Percentiles rank a stretch among this genome's conserved stretches.
Conservation (phyloP, 1,140 invertebrate genomes). For the Trypoxylus dichotomus region DNA sequence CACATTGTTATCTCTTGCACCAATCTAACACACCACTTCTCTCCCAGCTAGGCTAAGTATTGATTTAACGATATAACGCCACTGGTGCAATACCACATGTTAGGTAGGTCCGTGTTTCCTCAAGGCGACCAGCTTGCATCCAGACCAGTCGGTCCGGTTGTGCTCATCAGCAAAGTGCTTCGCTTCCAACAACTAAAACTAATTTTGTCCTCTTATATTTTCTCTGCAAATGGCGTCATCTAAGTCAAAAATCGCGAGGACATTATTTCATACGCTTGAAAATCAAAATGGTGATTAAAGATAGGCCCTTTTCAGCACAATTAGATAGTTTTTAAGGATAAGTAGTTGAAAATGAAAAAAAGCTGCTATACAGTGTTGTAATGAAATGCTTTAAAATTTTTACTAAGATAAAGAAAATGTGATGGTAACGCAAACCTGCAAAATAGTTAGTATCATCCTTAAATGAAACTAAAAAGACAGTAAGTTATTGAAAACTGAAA, state of each 20-base stretch:
- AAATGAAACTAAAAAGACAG: no score
- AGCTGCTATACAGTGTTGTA: no score
- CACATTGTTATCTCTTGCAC: not conserved
- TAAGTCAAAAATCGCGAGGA: not conserved
- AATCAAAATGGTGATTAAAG: no score
- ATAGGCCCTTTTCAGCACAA: no score
- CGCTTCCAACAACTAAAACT: not conserved
- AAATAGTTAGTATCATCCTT: no score
- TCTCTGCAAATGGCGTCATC: not conserved
- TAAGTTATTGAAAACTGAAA: no score
- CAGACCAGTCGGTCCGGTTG: slow-evolving; percentile 26
- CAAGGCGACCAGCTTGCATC: slow-evolving; percentile 27
- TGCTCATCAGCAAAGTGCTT: slow-evolving; percentile 7
- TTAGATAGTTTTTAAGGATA: no score
- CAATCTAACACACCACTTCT: not conserved
- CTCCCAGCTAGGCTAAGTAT: not conserved
- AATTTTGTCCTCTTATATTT: not conserved
- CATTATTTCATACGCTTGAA: no score
- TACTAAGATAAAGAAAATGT: no score
- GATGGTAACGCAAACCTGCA: no score
- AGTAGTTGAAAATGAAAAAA: no score
- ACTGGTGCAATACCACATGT: not conserved
- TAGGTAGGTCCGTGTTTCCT: slow-evolving; percentile 13
- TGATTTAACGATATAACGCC: not conserved
- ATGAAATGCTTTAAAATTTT: no score